Evolutionary conservation across 2,888 invertebrate species (phyloP), one percentile per base, ranked within the genome.

Genomic region (Neoscelio sp.): DNA sequence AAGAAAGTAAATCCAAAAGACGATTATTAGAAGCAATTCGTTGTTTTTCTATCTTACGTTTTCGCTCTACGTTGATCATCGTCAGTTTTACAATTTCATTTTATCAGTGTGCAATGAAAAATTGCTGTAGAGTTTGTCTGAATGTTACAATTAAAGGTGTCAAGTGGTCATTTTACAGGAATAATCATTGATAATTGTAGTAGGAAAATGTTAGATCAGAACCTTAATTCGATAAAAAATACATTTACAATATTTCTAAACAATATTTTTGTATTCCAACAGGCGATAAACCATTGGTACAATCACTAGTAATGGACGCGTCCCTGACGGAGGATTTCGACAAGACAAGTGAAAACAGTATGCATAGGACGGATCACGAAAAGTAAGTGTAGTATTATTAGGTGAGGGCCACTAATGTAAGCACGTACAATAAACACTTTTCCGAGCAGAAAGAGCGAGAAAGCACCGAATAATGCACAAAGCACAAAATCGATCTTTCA

Each of bases 261-360:
- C 5, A 15, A 18, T 35, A 33, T 12, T 17, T 30, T 60, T 12
- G 13, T 17, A 26, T 46, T 64, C 12, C 6, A 74, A 78, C 92
- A 96, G 97, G 98, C 92, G 97, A 98, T 91, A 96, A 97, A 93
- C 95, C 94, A 88, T 92, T 98, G 91, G 93, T 98, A 85, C 97
- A 98, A 91, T 96, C 97, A 77, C 92, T 98, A 81, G 96, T 97
- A 79, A 93, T 97, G 90, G 98, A 98, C 90, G 97, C 98, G 40
- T 95, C 95, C 93, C 95, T 97, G 84, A 97, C 97, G 35, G 95
- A 96, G 91, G 95, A 95, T 87, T 93, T 97, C 89, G 95, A 96
- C 91, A 91, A 92, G 82, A 91, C 91, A 85, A 91, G 93, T 78
- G 88, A 94, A 80, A 93, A 92, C 90, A 92, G 91, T 82, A 92